Evolutionary conservation across 2,797 vertebrate genomes (phyloP), one percentile per base, ranked within the genome.

Genomic region (Sebastes matsubarae): DNA sequence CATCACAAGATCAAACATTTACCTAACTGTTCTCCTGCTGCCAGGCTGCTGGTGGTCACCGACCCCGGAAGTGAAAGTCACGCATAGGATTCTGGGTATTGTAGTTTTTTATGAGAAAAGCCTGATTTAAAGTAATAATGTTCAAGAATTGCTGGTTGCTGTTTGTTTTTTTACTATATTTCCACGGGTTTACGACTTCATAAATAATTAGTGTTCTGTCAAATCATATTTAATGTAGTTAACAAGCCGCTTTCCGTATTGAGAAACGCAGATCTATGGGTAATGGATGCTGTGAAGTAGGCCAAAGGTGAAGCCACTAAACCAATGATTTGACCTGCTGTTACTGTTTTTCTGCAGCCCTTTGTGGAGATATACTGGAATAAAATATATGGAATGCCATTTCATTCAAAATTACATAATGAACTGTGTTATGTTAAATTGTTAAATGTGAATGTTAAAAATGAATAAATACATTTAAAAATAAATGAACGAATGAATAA

Each of bases 51-150:
- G 73, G 18, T 13, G 22, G 22, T 36, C 38, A 30, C 8, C 8
- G 24, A 84, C 81, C 38, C 82, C 84, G 92, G 93, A 94, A 93
- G 0, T 75, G 36, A 8, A 64, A 1, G 3, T 0, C 0, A 0
- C 54, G 77, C 80, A n/a, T 1, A 20, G 89, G 0, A 27, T 80
- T 82, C 1, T 94, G 93, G 93, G 89, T 77, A 24, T 4, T 82
- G 92, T 78, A 82, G 92, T 92, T 79, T 78, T 54, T 13, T 16
- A 12, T 3, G 4, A 1, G 5, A 3, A n/a, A 1, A 0, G 0
- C 1, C 2, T 0, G 16, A 2, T 52, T n/a, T 20, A 8, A 20
- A 8, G 16, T 1, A 2, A 10, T 2, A 3, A 18, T 55, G 36
- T 10, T n/a, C 0, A 11, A 7, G 1, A 13, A 0, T 24, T 29